These are phyloP conservation scores for Muscicapa comitata DNA, from an alignment of 2,797 vertebrate genomes.

Conservation along the genomic window DNA sequence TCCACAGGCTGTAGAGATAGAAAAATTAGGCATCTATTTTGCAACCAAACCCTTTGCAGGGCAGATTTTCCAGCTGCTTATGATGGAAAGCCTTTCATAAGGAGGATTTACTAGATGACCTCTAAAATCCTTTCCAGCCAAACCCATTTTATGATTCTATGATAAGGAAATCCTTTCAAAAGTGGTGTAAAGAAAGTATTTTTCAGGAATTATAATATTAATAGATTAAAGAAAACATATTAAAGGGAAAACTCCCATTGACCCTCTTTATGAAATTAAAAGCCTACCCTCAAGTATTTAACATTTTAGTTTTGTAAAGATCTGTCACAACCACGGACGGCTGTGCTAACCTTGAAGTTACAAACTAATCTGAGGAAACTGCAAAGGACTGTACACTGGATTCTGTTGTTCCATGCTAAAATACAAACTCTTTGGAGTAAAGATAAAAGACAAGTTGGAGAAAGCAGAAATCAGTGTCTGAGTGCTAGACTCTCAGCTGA, in stretches of 20 bases:
- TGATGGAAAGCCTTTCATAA: neutral
- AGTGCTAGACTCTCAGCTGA: neutral
- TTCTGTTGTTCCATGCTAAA: neutral
- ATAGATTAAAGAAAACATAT: neutral
- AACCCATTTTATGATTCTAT: neutral
- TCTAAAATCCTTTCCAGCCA: neutral
- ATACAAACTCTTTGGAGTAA: neutral
- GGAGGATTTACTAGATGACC: neutral
- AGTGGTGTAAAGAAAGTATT: neutral
- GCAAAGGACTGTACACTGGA: neutral
- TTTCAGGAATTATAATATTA: neutral
- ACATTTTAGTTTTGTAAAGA: neutral
- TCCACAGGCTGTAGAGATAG: neutral
- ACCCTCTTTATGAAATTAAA: neutral
- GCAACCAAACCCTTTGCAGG: neutral
- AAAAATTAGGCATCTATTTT: neutral
- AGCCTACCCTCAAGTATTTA: neutral
- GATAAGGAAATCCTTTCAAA: neutral
- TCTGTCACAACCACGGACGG: neutral
- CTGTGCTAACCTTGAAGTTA: neutral
- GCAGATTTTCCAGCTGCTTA: neutral
- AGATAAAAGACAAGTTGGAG: neutral
- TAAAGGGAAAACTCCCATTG: neutral
- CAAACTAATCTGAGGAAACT: neutral
- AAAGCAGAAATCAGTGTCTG: neutral